These are phyloP conservation scores for Garrulus glandarius DNA, from an alignment of 2,797 vertebrate genomes.

Conservation along the genomic window DNA sequence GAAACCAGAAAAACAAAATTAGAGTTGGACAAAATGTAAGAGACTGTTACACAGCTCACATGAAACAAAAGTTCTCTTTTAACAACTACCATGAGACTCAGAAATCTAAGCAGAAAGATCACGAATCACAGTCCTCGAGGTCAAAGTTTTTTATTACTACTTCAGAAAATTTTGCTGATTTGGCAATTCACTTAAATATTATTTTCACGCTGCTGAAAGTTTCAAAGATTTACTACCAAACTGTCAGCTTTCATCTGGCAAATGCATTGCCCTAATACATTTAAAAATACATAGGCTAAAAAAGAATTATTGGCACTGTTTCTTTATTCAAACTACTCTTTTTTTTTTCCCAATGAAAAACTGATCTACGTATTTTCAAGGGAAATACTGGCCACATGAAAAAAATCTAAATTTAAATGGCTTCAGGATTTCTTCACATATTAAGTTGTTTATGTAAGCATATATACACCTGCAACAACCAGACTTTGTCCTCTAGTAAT, in stretches of 20 bases:
- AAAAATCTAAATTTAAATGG: background rate
- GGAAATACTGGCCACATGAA: background rate
- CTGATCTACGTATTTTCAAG: background rate
- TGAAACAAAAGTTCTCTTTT: background rate
- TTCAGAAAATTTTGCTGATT: background rate
- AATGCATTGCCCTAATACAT: background rate
- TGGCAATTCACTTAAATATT: background rate
- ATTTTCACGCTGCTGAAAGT: background rate
- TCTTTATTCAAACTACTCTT: background rate
- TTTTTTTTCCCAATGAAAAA: background rate
- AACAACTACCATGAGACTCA: background rate
- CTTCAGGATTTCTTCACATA: background rate
- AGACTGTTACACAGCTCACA: background rate
- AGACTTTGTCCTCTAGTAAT: background rate
- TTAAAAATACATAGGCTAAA: background rate
- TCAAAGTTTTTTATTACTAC: background rate
- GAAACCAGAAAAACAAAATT: constrained; percentile 59
- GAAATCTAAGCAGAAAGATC: background rate
- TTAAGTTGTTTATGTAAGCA: background rate
- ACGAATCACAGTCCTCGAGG: background rate
- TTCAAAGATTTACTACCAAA: background rate
- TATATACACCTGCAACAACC: background rate
- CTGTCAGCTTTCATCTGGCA: background rate
- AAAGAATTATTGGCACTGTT: background rate
- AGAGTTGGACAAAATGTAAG: background rate